These are phyloP conservation scores for Sphecodes monilicornis DNA, from an alignment of 2,888 invertebrate genomes.

Conservation along the genomic window DNA sequence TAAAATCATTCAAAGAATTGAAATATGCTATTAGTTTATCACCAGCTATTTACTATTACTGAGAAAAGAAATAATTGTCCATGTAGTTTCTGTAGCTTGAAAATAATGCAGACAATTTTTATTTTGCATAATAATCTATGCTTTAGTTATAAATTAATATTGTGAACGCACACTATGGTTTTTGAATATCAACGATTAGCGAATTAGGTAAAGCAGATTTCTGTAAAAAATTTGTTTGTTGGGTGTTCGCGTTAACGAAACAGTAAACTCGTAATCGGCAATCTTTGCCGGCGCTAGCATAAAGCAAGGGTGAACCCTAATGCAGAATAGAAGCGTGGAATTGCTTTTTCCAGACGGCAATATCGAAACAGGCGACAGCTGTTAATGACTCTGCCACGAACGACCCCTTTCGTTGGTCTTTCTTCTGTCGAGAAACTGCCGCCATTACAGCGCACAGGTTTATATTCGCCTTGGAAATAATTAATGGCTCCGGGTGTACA, in stretches of 20 bases:
- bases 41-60: no score
- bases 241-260: conserved; percentile 31
- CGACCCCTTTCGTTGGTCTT: conserved; percentile 40
- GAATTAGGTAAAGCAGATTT: not conserved
- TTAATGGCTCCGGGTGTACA: conserved; percentile 29
- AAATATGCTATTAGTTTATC: no score
- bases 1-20: no score
- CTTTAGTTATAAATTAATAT: no score
- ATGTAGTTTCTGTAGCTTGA: no score
- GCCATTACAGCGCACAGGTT: conserved; percentile 37
- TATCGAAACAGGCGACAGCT: conserved; percentile 45
- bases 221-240: not conserved
- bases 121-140: no score
- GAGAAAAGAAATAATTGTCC: no score
- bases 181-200: not conserved
- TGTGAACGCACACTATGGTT: no score
- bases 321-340: conserved; percentile 40
- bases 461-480: conserved; percentile 47
- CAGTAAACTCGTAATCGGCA: conserved; percentile 44
- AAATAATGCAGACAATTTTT: no score
- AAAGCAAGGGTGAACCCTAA: conserved; percentile 35
- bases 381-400: conserved; percentile 58
- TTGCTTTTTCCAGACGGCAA: conserved; percentile 28
- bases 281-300: conserved; percentile 25
- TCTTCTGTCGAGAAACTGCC: conserved; percentile 32